Base-by-base conservation (phyloP, 2,888 invertebrate genomes). In the Malthinus flaveolus region DNA sequence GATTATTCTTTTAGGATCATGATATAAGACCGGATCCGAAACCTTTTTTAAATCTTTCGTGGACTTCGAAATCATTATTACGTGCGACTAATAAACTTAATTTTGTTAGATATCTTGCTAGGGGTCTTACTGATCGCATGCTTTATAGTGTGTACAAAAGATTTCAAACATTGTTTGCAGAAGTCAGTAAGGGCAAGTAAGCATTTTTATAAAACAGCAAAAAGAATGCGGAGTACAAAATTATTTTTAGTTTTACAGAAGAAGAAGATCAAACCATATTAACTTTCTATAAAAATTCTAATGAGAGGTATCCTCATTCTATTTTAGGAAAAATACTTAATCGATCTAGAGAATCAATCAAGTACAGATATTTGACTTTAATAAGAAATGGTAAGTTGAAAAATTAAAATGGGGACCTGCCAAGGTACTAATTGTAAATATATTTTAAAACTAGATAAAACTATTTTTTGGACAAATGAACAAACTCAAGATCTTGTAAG, bases 1-100 rank as follows among this genome's bases (percentile, higher is more conserved):
- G 11, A n/a, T 42, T 15, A 11, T 46, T 32, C 15, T 42, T 64
- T 65, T 33, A 60, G 42, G 35, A 59, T 59, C 54, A 52, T 13
- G 23, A 35, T 35, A 23, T 52, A 7, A 11, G 15, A 11, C 7
- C 15, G 5, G 45, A 34, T 23, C 52, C 52, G 8, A 23, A 34
- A 33, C 7, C 31, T 12, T 52, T 52, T 36, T 52, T 52, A 7
- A 31, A 13, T 35, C 9, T 33, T 2, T 12, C 33, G 8, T 12
- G 32, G n/a, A 15, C 12, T 7, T 13, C 9, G 1, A 23, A 33
- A 6, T 32, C 23, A 11, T 39, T 15, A 11, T 44, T 44, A 35
- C 31, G 13, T 10, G 7, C 44, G n/a, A 9, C 35, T 8, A 10
- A 53, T 15, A n/a, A 46, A 33, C 9, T 53, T n/a, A 53, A 39